These are phyloP conservation scores for Psilopogon haemacephalus DNA, from an alignment of 2,113 vertebrate genomes.

Conservation along the genomic window DNA sequence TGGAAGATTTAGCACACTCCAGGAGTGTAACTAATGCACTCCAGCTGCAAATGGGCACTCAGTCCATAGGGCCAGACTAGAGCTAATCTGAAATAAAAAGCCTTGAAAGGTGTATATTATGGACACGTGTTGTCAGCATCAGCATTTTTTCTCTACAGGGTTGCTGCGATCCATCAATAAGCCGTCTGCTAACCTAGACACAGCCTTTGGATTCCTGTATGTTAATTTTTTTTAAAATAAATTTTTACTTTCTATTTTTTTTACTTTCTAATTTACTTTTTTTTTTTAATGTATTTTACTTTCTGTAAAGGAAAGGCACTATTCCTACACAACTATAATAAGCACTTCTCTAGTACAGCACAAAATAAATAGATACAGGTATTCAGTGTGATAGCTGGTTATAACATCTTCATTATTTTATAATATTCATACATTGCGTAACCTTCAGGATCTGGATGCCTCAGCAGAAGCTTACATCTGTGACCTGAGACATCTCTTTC, in stretches of 20 bases:
- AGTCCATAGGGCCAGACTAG: background rate
- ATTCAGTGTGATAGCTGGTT: background rate
- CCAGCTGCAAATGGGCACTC: constrained; percentile 54
- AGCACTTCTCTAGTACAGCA: background rate
- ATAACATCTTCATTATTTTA: background rate
- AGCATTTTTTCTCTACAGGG: background rate
- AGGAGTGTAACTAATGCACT: constrained; percentile 60
- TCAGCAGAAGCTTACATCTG: background rate
- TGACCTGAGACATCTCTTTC: background rate
- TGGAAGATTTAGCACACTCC: constrained; percentile 56
- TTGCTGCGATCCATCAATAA: background rate
- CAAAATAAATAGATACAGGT: background rate
- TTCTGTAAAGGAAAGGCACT: background rate
- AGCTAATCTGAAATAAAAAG: constrained; percentile 54
- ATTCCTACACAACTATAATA: background rate
- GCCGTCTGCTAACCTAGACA: background rate
- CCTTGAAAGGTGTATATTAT: constrained; percentile 22
- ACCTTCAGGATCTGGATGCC: background rate
- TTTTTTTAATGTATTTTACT: background rate
- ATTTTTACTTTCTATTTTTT: background rate
- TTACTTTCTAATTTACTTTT: background rate
- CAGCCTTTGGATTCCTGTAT: background rate
- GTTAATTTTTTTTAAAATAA: background rate
- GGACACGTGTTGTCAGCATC: constrained; percentile 28
- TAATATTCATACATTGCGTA: background rate